Evolutionary conservation across 2,797 vertebrate genomes (phyloP), one percentile per base, ranked within the genome.

Genomic region (Knipowitschia caucasica): DNA sequence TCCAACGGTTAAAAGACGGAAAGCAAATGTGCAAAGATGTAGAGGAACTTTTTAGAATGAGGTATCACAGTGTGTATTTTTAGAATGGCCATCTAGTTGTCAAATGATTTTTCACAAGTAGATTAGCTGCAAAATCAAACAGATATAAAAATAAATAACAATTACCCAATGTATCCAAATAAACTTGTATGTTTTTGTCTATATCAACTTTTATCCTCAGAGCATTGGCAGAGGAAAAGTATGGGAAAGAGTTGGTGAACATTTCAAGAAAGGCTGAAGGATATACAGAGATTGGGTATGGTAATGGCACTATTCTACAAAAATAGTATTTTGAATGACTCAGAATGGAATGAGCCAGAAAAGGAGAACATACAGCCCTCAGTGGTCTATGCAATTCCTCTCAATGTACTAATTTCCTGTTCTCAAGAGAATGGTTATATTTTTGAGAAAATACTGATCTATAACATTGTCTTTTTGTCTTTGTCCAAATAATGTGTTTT

Each of bases 1-100:
- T 94, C 38, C 93, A 94, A 61, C 87, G 92, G 67, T 78, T 98
- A 34, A 71, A 85, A 40, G 94, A 99, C 0, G 96, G 96, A 18
- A 91, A 90, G 57, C 92, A 89, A 59, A 93, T 93, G 91, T 96
- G 94, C 87, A 98, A 98, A 80, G 95, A 98, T 2, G 77, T 95
- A 84, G 95, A 99, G 64, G 96, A 98, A 39, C 89, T 99, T 62
- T 88, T 98, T 34, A 93, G 91, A 65, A 92, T 96, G 89, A 95
- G 95, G 96, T 77, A 62, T 3, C 5, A 7, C 10, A 59, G 15
- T 2, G 5, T 3, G 3, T 9, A 4, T 11, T 39, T 39, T 42
- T 23, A 40, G 14, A 4, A 35, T 2, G 5, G n/a, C 34, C 7
- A 17, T 21, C 21, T 11, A 23, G 3, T 5, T 12, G 39, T 24